phyloP scores from a whole-genome alignment of 2,888 invertebrate species.

The Lochmaea capreae region DNA sequence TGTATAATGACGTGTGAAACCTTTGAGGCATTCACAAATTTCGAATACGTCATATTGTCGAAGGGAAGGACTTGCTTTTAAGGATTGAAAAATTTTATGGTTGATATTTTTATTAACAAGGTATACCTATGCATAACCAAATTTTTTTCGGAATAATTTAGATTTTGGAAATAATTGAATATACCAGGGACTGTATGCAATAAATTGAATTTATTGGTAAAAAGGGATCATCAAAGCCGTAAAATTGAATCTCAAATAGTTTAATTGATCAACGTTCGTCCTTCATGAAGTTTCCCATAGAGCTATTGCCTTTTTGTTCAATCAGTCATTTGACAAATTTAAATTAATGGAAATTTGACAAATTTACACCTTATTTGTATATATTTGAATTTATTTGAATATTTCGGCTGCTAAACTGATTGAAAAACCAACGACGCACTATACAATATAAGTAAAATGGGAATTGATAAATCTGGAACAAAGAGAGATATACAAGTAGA shows the following conservation, averaged over 20 bases:
- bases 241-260: slow-evolving; percentile 9
- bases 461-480: background rate
- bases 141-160: too few species aligned
- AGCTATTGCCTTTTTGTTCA: background rate
- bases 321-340: background rate
- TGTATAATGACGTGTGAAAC: background rate
- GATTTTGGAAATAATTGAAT: too few species aligned
- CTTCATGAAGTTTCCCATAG: background rate
- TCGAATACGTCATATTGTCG: too few species aligned
- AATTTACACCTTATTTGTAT: slow-evolving; percentile 22
- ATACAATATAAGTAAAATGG: background rate
- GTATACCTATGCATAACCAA: too few species aligned
- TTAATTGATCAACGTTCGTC: slow-evolving; percentile 9
- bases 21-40: background rate
- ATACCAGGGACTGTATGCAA: too few species aligned
- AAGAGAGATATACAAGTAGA: background rate
- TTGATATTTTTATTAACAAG: too few species aligned
- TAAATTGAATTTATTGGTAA: slow-evolving; percentile 1
- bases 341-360: slow-evolving; percentile 18
- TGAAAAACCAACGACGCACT: background rate
- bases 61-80: too few species aligned
- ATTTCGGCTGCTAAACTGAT: background rate
- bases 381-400: slow-evolving; percentile 19
- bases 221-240: background rate
- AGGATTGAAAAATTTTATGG: too few species aligned